phyloP scores from a whole-genome alignment of 2,113 vertebrate species.

The Calidris pygmaea region DNA sequence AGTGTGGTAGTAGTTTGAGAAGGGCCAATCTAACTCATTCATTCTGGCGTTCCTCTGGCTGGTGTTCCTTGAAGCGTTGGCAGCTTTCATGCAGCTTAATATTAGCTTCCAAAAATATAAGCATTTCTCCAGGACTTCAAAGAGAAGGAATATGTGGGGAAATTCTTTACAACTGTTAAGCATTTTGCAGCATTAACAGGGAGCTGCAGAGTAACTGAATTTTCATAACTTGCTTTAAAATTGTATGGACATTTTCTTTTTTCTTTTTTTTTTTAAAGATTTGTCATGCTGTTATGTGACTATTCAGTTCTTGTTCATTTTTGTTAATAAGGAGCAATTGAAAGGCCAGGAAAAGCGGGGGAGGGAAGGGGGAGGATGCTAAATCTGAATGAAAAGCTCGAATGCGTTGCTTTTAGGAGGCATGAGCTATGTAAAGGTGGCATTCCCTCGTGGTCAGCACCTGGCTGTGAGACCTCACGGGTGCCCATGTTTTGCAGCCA shows the following conservation, averaged over 20 bases:
- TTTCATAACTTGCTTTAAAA: conserved; percentile 38
- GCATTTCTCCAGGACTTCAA: conserved; percentile 30
- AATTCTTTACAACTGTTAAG: conserved; percentile 17
- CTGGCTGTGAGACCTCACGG: rapidly evolving
- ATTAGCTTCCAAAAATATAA: conserved; percentile 17
- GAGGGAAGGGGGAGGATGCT: neutral
- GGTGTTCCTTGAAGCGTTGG: neutral
- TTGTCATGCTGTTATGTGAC: neutral
- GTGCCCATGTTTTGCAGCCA: neutral
- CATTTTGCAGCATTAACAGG: conserved; percentile 8
- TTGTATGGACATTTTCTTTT: neutral
- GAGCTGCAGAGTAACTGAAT: conserved; percentile 29
- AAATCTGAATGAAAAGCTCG: neutral
- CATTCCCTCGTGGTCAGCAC: neutral
- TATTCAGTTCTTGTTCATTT: conserved; percentile 19
- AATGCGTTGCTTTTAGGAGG: neutral
- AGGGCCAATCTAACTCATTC: neutral
- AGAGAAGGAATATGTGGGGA: conserved; percentile 3
- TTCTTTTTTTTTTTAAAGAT: conserved; percentile 12
- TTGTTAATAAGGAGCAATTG: neutral
- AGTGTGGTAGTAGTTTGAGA: neutral
- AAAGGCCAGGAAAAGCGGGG: neutral
- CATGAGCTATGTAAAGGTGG: neutral
- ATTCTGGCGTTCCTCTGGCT: neutral
- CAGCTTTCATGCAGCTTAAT: neutral